Conservation (phyloP, 2,888 invertebrate species). For the Congeria kusceri region DNA sequence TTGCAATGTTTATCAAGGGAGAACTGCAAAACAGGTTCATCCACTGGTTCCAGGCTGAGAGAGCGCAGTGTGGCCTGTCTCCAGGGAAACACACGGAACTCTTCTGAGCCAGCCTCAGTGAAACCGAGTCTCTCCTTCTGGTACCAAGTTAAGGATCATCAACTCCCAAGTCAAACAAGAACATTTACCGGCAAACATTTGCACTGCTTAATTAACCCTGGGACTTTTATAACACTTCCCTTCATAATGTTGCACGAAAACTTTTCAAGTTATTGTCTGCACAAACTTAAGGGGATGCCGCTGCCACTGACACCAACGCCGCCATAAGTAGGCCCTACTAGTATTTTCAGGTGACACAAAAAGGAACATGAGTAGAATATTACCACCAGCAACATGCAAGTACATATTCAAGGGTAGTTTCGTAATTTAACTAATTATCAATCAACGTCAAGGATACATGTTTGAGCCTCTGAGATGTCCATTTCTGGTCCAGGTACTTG, state of each 20-base stretch:
- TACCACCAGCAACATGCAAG: no score
- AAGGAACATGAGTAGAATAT: no score
- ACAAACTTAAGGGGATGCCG: no score
- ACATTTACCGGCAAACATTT: no score
- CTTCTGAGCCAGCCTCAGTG: conserved; percentile 60
- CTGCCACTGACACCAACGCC: no score
- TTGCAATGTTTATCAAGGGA: conserved; percentile 54
- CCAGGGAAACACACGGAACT: conserved; percentile 77
- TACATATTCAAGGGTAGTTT: no score
- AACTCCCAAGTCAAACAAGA: background rate
- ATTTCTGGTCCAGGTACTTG: conserved; percentile 90
- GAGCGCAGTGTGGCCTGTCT: conserved; percentile 69
- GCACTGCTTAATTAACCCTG: no score
- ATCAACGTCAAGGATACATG: conserved; percentile 76
- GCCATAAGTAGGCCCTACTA: no score
- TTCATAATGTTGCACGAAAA: no score
- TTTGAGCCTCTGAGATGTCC: conserved; percentile 88
- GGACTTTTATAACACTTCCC: no score
- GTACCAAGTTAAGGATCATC: background rate
- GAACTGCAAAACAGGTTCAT: conserved; percentile 63
- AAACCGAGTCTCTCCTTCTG: conserved; percentile 73
- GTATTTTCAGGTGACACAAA: no score
- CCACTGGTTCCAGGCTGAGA: conserved; percentile 69
- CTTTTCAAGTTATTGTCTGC: no score
- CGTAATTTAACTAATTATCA: background rate